phyloP scores from a whole-genome alignment of 2,113 vertebrate species.

The Gymnobelideus leadbeateri region DNA sequence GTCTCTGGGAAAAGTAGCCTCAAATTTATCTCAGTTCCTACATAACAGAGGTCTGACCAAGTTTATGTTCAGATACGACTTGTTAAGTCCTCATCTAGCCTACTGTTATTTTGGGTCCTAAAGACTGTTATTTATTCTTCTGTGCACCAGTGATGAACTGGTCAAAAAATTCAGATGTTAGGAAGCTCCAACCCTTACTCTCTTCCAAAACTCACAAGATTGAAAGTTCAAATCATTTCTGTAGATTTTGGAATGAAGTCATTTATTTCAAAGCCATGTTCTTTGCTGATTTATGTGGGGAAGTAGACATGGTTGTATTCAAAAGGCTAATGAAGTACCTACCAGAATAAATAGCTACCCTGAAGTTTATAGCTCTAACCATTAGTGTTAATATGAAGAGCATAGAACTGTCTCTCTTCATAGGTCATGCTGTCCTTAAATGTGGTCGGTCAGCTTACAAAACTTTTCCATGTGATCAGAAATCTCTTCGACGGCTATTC shows the following conservation, averaged over 20 bases:
- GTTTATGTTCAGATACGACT: neutral
- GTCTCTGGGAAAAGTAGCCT: neutral
- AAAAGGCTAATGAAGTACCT: conserved; percentile 53
- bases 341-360: conserved; percentile 13
- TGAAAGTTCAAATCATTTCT: neutral
- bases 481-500: conserved; percentile 55
- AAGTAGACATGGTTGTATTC: conserved; percentile 65
- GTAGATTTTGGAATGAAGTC: conserved; percentile 63
- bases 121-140: neutral
- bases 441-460: neutral
- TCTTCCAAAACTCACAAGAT: neutral
- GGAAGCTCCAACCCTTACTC: neutral
- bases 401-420: conserved; percentile 8
- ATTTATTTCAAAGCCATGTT: conserved; percentile 68
- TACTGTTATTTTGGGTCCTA: neutral
- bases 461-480: neutral
- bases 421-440: conserved; percentile 55
- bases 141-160: neutral
- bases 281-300: conserved; percentile 63
- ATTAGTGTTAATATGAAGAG: neutral
- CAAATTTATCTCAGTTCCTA: neutral
- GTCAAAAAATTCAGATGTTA: neutral
- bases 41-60: neutral
- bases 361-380: conserved; percentile 58
- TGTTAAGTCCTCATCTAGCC: neutral